Conservation (phyloP, 2,113 vertebrate species). For the Myotis lucifugus region DNA sequence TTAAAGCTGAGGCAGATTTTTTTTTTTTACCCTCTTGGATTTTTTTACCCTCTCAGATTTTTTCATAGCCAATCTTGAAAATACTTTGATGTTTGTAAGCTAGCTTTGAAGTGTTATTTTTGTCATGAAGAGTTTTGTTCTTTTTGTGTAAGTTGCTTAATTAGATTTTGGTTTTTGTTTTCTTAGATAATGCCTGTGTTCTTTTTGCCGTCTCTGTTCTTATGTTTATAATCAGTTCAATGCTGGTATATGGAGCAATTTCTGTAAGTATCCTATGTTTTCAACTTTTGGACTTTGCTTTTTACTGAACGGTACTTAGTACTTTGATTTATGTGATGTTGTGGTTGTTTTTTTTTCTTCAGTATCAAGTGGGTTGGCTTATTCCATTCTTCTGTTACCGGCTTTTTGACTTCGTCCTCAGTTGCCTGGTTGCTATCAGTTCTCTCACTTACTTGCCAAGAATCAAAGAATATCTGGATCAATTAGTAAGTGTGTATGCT, state of each 20-base stretch:
- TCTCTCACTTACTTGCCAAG: constrained; percentile 97
- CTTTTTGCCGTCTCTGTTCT: constrained; percentile 97
- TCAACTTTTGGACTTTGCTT: not conserved
- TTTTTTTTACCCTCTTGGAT: not conserved
- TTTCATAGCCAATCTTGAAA: constrained; percentile 36
- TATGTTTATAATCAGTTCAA: constrained; percentile 99
- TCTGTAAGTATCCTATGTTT: constrained; percentile 89
- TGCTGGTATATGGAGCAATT: constrained; percentile 99
- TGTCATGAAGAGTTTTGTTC: not conserved
- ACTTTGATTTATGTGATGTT: not conserved
- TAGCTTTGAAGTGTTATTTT: not conserved
- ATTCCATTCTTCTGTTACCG: constrained; percentile 99
- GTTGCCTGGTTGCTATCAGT: constrained; percentile 97
- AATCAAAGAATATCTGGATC: constrained; percentile 98
- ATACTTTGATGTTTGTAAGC: not conserved
- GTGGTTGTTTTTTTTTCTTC: not conserved
- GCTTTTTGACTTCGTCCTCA: constrained; percentile 98
- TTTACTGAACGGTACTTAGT: not conserved
- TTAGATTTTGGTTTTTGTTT: constrained; percentile 63
- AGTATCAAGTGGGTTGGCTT: constrained; percentile 98
- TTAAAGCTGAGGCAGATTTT: not conserved
- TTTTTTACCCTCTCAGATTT: not conserved
- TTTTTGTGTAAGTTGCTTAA: constrained; percentile 44
- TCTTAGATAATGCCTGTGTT: constrained; percentile 95
- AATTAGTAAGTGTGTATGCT: constrained; percentile 90